These are phyloP conservation scores for Epinotia nisella DNA, from an alignment of 2,888 invertebrate genomes.

Conservation along the genomic window DNA sequence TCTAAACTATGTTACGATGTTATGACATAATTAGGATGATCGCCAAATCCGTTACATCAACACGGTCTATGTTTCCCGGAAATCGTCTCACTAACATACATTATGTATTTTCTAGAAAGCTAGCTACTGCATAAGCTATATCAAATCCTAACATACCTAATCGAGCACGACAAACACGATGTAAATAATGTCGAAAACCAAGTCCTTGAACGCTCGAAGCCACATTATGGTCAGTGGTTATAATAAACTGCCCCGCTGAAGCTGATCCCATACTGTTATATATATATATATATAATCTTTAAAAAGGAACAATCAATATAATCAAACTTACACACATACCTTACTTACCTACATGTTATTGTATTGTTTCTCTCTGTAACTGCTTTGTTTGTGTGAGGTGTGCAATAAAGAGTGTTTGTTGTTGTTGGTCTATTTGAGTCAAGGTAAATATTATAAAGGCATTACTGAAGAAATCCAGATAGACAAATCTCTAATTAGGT, in stretches of 20 bases:
- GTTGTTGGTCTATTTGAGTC: no score
- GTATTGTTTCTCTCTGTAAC: no score
- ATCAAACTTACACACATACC: no score
- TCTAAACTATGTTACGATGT: slow-evolving; percentile 69
- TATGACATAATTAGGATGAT: slow-evolving; percentile 65
- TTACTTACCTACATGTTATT: no score
- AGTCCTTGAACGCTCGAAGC: slow-evolving; percentile 23
- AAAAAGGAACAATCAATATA: no score
- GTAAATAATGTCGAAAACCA: slow-evolving; percentile 16
- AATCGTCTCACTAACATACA: neutral
- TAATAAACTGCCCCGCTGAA: neutral
- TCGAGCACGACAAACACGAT: slow-evolving; percentile 31
- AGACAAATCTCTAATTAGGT: slow-evolving; percentile 22
- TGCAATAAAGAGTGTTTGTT: no score
- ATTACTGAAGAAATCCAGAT: neutral
- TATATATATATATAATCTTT: neutral
- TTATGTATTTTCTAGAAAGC: neutral
- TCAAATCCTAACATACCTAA: slow-evolving; percentile 13
- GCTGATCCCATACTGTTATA: neutral
- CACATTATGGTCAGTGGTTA: slow-evolving; percentile 31
- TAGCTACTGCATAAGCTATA: neutral
- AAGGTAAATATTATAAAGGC: no score
- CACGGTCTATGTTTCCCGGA: slow-evolving; percentile 13
- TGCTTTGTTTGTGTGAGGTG: no score
- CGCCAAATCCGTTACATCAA: slow-evolving; percentile 50